phyloP scores from a whole-genome alignment of 2,888 invertebrate species.

The Anaspis maculata region DNA sequence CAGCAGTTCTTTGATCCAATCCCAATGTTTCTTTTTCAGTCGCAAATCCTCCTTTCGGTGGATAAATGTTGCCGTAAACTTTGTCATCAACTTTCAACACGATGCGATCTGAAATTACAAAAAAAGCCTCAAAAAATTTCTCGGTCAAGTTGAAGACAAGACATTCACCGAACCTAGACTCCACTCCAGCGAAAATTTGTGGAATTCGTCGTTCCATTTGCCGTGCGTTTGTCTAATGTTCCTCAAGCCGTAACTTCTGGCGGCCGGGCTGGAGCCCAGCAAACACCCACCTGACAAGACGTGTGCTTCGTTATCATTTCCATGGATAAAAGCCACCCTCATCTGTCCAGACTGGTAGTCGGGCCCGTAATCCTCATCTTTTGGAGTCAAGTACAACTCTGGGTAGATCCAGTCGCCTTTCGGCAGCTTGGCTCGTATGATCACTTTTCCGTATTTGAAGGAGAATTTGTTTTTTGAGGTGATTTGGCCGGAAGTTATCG shows the following conservation, averaged over 20 bases:
- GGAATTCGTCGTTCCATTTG: conserved; percentile 47
- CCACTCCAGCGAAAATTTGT: conserved; percentile 52
- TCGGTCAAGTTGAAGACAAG: too few relatives aligned
- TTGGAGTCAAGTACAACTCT: conserved; percentile 58
- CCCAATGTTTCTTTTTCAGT: conserved; percentile 20
- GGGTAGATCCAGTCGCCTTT: conserved; percentile 69
- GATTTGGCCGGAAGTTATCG: conserved; percentile 56
- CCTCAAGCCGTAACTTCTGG: conserved; percentile 30
- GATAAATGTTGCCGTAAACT: conserved; percentile 41
- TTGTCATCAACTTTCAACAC: conserved; percentile 46
- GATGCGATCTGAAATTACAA: conserved; percentile 42
- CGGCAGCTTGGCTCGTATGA: conserved; percentile 63
- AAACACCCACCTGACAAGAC: conserved; percentile 32
- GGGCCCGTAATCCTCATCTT: conserved; percentile 53
- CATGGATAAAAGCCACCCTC: conserved; percentile 60
- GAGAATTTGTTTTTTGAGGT: conserved; percentile 54
- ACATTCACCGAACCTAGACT: conserved; percentile 34
- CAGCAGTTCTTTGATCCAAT: conserved; percentile 37
- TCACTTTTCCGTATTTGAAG: conserved; percentile 62
- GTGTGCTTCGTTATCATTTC: conserved; percentile 45
- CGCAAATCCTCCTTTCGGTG: conserved; percentile 36
- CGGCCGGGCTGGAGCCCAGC: conserved; percentile 26
- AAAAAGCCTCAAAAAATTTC: too few relatives aligned
- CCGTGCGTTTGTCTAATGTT: conserved; percentile 10
- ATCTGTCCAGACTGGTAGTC: conserved; percentile 57